Base-by-base conservation (phyloP, 2,113 vertebrate genomes). In the Epinephelus lanceolatus region DNA sequence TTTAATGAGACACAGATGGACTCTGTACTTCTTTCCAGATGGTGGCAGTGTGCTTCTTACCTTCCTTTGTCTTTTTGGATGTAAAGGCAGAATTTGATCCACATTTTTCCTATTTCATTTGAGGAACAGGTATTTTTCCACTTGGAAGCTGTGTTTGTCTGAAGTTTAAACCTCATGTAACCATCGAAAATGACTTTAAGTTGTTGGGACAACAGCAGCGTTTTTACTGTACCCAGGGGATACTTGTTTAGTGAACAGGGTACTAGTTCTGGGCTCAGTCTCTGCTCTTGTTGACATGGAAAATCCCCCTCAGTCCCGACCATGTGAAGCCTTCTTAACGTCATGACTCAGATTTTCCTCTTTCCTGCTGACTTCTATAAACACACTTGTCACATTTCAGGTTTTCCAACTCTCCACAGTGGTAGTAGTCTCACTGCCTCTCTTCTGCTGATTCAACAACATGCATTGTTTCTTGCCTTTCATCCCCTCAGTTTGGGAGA, bases 321-420 rank as follows among this genome's bases (percentile, higher is more conserved):
- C 14, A 9, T 19, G 63, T 59, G 51, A 67, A 87, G 57, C 33
- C 37, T 67, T 86, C 76, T 33, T 75, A 72, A 86, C 59, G 4
- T 53, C 45, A n/a, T 93, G 92, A 94, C 86, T 94, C 91, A 91
- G 84, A 81, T 80, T 91, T 94, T 94, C 93, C 88, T 86, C 57
- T 71, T 88, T 89, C 57, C 87, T 57, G 10, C 87, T 60, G 69
- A 86, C 71, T 87, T 89, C 70, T 62, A 59, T 89, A 91, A 88
- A 93, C 92, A 92, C 81, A 75, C 71, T 85, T 91, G 88, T 91
- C 77, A 86, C 90, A 85, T 82, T 88, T 91, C 72, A 89, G 75
- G 84, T 86, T 86, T 91, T 92, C 81, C 83, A 79, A 61, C 79
- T 89, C 84, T 71, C 60, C 67, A 8, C 76, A 18, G 65, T 12